Evolutionary conservation across 1,140 invertebrate genomes (phyloP).

Genomic region (Thaumatotibia leucotreta): DNA sequence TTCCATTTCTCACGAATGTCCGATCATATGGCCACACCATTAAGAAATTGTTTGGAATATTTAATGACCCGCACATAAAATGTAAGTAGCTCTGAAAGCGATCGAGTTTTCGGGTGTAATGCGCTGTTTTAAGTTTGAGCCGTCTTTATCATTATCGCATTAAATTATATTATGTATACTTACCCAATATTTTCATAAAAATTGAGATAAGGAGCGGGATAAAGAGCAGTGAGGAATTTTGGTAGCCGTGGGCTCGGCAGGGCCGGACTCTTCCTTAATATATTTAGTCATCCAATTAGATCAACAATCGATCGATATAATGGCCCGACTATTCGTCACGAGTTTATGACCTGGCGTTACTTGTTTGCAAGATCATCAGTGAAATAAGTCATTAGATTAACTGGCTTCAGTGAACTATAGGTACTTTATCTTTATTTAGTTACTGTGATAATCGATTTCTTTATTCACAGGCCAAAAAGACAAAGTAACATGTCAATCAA

Average conservation of each 20-base stretch:
- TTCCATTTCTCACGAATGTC: slow-evolving; percentile 67
- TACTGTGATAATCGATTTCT: background rate
- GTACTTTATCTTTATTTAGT: background rate
- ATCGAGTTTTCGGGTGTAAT: background rate
- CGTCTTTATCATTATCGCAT: slow-evolving; percentile 10
- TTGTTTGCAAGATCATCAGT: background rate
- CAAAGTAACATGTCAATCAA: background rate
- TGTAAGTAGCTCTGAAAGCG: background rate
- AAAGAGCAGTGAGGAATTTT: slow-evolving; percentile 44
- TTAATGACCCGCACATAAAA: slow-evolving; percentile 17
- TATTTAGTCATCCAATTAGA: background rate
- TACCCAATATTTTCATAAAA: slow-evolving; percentile 3
- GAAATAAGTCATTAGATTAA: background rate
- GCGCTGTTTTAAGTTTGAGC: background rate
- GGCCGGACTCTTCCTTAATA: slow-evolving; percentile 29
- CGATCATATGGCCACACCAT: slow-evolving; percentile 52
- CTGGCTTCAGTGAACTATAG: background rate
- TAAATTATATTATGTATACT: slow-evolving; percentile 7
- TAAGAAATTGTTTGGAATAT: slow-evolving; percentile 57
- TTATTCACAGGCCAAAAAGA: background rate
- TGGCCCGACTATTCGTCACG: background rate
- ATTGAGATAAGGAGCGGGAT: slow-evolving; percentile 35
- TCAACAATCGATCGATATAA: background rate
- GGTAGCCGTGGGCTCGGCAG: slow-evolving; percentile 50
- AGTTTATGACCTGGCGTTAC: background rate